Base-by-base conservation (phyloP, 2,888 invertebrate genomes). In the Rhagophthalmus giganteus region DNA sequence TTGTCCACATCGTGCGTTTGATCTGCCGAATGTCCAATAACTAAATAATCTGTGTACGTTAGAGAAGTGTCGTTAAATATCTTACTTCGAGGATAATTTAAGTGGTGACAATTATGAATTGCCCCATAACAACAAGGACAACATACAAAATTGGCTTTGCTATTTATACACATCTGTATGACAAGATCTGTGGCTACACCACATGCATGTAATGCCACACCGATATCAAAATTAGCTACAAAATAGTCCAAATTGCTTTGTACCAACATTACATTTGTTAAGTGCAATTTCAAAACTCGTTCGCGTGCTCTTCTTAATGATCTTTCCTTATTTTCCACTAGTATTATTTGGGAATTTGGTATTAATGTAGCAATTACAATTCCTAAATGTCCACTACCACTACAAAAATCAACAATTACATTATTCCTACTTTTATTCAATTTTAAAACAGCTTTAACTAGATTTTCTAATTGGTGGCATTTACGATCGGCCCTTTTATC, bases 51-150 rank as follows among this genome's bases (percentile, higher is more conserved):
- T 67, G 55, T 56, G 25, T 62, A 60, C 33, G 55, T 55, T 10
- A 60, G 28, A 8, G 55, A 55, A 14, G 56, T 41, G 27, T 68
- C 59, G 13, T 73, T 76, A 62, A 86, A 86, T 27, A 70, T 70
- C n/a, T 70, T 67, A 72, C 94, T 95, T 57, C 90, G 79, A 0
- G 96, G 95, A 74, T 94, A 96, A 0, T 77, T 76, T 33, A 95
- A 77, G 59, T 87, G 83, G 60, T 90, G 86, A 63, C 91, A 92
- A 54, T 86, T 81, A 72, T 88, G 87, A 8, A 96, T 80, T 1
- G 87, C 86, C 1, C 96, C 96, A 75, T 96, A 96, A 70, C 96
- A 96, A 71, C 97, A 97, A 0, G 96, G 96, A 66, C 93, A 94
- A 40, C 91, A 81, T 1, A 94, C 87, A 77, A 96, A 94, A 57